These are phyloP conservation scores for Tor tambroides DNA, from an alignment of 2,113 vertebrate species.

Conservation along the genomic window DNA sequence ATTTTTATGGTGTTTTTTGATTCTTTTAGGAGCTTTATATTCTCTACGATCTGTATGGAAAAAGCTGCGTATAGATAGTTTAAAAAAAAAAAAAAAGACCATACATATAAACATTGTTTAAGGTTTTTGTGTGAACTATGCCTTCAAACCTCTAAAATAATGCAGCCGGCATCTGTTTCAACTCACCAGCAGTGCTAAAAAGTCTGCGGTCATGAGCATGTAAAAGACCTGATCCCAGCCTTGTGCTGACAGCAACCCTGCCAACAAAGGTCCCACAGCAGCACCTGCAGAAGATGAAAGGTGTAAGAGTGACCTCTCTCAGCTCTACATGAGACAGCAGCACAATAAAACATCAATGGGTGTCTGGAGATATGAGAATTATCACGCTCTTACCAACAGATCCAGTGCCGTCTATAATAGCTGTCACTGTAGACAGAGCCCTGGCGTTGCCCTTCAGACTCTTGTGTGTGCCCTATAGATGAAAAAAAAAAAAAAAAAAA, in stretches of 20 bases:
- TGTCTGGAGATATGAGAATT: neutral
- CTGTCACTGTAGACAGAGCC: constrained; percentile 90
- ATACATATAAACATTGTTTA: neutral
- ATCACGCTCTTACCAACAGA: constrained; percentile 75
- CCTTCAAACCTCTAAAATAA: too few relatives aligned
- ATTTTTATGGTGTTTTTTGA: neutral
- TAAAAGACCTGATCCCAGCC: constrained; percentile 95
- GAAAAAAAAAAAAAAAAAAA: too few relatives aligned
- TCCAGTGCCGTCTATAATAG: constrained; percentile 94
- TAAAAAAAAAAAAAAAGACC: neutral
- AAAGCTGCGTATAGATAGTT: neutral
- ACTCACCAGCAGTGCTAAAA: constrained; percentile 88
- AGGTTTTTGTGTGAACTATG: too few relatives aligned
- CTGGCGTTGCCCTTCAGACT: constrained; percentile 90
- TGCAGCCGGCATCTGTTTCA: neutral
- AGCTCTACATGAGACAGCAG: neutral
- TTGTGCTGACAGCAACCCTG: constrained; percentile 83
- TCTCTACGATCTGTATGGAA: neutral
- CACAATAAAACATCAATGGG: neutral
- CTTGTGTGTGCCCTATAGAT: constrained; percentile 88
- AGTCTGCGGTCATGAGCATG: constrained; percentile 89
- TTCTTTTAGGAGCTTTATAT: neutral
- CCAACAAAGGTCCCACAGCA: constrained; percentile 88
- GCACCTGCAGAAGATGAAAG: constrained; percentile 76
- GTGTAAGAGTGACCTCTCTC: neutral